These are phyloP conservation scores for Abrostola tripartita DNA, from an alignment of 2,888 invertebrate species.

Conservation along the genomic window DNA sequence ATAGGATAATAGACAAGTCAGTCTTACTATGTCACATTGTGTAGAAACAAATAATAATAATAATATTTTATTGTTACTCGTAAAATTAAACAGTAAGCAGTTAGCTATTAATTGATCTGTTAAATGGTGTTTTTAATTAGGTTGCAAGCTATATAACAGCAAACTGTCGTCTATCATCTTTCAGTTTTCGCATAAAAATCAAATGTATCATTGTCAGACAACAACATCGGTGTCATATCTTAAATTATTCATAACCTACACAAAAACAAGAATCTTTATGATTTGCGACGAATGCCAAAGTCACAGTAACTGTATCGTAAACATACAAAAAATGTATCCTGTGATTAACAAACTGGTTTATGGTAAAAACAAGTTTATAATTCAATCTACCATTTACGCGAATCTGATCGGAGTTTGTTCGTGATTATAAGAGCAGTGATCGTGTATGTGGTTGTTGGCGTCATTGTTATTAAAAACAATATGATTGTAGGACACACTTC, in stretches of 20 bases:
- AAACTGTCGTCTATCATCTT: no score
- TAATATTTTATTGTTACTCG: no score
- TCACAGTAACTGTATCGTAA: background rate
- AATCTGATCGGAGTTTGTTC: background rate
- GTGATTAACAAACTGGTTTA: conserved; percentile 33
- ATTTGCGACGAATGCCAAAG: background rate
- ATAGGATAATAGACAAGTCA: no score
- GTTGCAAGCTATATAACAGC: background rate
- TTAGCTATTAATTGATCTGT: no score
- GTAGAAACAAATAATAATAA: no score
- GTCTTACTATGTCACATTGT: no score
- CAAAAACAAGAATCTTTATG: no score
- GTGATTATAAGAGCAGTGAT: background rate
- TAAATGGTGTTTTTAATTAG: background rate
- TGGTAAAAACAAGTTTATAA: conserved; percentile 29
- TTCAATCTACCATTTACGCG: conserved; percentile 3
- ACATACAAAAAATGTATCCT: background rate
- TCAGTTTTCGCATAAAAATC: no score
- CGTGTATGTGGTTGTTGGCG: background rate
- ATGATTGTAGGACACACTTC: conserved; percentile 75
- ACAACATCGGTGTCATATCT: no score
- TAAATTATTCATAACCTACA: no score
- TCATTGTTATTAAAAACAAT: background rate
- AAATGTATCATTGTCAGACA: no score
- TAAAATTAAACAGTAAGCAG: no score